Evolutionary conservation across 2,113 vertebrate species (phyloP), one percentile per base, ranked within the genome.

Genomic region (Heterochromis multidens): DNA sequence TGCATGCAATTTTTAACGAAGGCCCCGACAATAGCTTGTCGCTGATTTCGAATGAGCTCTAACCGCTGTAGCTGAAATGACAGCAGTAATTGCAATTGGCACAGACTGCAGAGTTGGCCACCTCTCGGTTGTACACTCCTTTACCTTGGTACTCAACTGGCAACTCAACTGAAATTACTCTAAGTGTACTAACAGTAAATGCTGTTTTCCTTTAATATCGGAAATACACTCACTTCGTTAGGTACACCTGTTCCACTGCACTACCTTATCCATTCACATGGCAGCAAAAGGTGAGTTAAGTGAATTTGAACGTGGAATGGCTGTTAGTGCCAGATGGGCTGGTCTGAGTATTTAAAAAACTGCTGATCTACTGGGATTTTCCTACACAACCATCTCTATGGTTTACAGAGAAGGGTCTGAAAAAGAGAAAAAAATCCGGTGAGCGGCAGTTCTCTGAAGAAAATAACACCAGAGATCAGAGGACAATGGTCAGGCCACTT

Each of bases 51-150:
- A 87, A 90, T 63, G 67, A 85, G 79, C 76, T 81, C 70, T 31
- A 60, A 25, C 31, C 52, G 40, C 49, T 56, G 23, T n/a, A 27
- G 14, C 60, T 63, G 78, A 81, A 52, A 56, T 52, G 87, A 72
- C 56, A 85, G 87, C 80, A 40, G 85, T 87, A 83, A 92, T 86
- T 80, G 77, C 76, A 88, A 27, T 57, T 77, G 60, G 33, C 17
- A 37, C 60, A 19, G 52, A 77, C 59, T 19, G 62, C 61, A 40
- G 33, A 58, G 27, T 3, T 2, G 29, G 40, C n/a, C 79, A 10
- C 3, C 4, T 62, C 52, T 65, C 76, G 57, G 17, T 27, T 21
- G 43, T 35, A 3, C 25, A 46, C 40, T 16, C 57, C 29, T 58
- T 11, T 81, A 21, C 31, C 16, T 23, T 14, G 31, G 57, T 23